phyloP scores from a whole-genome alignment of 2,113 vertebrate genomes.

The Glaucidium brasilianum region DNA sequence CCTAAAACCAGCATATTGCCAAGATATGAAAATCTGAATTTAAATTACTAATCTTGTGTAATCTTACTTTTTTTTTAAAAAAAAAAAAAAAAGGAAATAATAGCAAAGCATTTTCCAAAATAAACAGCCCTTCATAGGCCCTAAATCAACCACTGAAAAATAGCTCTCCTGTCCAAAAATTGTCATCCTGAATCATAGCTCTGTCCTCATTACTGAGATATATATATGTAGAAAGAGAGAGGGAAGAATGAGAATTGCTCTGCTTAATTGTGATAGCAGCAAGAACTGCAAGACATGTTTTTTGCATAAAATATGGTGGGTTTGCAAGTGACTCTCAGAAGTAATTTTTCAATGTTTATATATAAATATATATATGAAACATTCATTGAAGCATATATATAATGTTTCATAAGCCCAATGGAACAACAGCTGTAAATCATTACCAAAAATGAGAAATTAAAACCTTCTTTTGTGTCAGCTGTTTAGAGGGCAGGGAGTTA shows the following conservation, averaged over 20 bases:
- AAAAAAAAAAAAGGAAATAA: background rate
- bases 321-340: background rate
- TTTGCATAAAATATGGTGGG: conserved; percentile 1
- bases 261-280: background rate
- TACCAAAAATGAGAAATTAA: conserved; percentile 38
- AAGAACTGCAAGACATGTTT: background rate
- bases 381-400: background rate
- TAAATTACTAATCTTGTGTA: background rate
- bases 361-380: conserved; percentile 23
- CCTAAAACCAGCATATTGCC: background rate
- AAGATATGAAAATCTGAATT: conserved; percentile 8
- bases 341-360: background rate
- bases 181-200: background rate
- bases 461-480: conserved; percentile 19
- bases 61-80: background rate
- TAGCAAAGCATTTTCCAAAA: background rate
- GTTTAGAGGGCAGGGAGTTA: conserved; percentile 2
- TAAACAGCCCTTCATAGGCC: background rate
- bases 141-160: conserved; percentile 3
- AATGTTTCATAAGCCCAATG: background rate
- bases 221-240: background rate
- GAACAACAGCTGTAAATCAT: conserved; percentile 49
- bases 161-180: background rate
- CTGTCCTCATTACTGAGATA: background rate
- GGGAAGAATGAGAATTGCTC: background rate